Evolutionary conservation across 2,888 invertebrate genomes (phyloP), one percentile per base, ranked within the genome.

Genomic region (Macropis europaea): DNA sequence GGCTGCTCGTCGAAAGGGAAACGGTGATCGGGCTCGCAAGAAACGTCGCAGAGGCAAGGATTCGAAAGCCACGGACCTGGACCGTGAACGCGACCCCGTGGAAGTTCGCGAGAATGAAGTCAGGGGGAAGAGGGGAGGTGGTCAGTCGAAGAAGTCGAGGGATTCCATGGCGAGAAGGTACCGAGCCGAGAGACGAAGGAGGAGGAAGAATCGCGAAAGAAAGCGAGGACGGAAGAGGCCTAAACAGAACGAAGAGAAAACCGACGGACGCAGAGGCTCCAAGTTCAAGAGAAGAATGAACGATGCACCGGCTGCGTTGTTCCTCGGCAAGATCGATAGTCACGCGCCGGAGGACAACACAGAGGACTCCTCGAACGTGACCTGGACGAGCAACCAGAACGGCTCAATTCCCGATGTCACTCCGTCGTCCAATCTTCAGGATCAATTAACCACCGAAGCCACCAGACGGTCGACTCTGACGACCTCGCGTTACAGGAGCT

Each of bases 131-230:
- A 70, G 42, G 1, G 47, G 45, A 45, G 56, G 52, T 32, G 40
- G 62, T n/a, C 48, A 36, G 32, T 6, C 66, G 47, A 83, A 70
- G 52, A 77, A 74, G 19, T 32, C 78, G 15, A 78, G 50, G 56
- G 71, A 75, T 45, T 54, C 79, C 15, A 61, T 71, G 36, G 54
- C 70, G 11, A 69, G 78, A 1, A 72, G 76, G 22, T 75, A 63
- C 22, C 80, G 83, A 3, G 76, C 71, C 1, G 75, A 76, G 50
- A 68, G 79, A 7, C 76, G 83, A 1, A 73, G 76, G 3, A 72
- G 82, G 43, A 59, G 76, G 42, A 83, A 79, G 60, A 83, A 83
- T 17, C 80, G 82, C 2, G 79, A 79, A 9, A 76, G 81, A 22
- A 82, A 78, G 15, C 71, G 78, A 5, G 79, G 69, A 11, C 60